Conservation (phyloP, 2,797 vertebrate genomes). For the Cyclura pinguis region DNA sequence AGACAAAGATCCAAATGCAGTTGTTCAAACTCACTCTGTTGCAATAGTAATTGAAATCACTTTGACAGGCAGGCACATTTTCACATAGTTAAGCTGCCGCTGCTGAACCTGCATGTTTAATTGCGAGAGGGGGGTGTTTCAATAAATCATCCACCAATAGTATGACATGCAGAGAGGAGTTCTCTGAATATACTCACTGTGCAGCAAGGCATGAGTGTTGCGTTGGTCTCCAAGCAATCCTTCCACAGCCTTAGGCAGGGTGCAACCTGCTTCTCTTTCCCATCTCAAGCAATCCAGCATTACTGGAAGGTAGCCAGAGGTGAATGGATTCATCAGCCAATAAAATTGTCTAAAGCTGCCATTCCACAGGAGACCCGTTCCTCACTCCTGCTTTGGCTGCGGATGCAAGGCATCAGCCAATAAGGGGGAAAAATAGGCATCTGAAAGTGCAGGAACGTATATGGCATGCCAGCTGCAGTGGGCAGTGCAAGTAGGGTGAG, state of each 20-base stretch:
- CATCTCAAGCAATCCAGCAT: conserved; percentile 70
- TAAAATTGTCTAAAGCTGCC: conserved; percentile 74
- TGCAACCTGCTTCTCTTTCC: conserved; percentile 68
- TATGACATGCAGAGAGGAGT: conserved; percentile 2
- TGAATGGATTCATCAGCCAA: conserved; percentile 77
- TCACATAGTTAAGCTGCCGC: conserved; percentile 60
- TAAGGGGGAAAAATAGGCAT: conserved; percentile 64
- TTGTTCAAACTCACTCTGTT: conserved; percentile 53
- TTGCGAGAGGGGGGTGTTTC: conserved; percentile 28
- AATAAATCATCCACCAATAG: conserved; percentile 7
- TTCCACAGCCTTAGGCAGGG: conserved; percentile 65
- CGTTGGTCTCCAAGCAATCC: conserved; percentile 39
- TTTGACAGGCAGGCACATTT: conserved; percentile 59
- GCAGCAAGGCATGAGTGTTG: conserved; percentile 79
- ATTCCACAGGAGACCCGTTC: conserved; percentile 71
- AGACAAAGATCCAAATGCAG: conserved; percentile 50
- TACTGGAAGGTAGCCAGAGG: conserved; percentile 72
- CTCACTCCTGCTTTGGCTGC: conserved; percentile 48
- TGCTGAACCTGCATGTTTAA: conserved; percentile 53
- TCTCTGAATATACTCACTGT: conserved; percentile 73
- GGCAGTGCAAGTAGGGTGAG: conserved; percentile 1
- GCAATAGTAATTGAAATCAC: conserved; percentile 64
- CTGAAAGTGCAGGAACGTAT: conserved; percentile 15
- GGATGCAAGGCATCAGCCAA: conserved; percentile 68
- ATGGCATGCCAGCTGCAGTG: conserved; percentile 14